phyloP scores from a whole-genome alignment of 2,888 invertebrate genomes.

The Aelia acuminata region DNA sequence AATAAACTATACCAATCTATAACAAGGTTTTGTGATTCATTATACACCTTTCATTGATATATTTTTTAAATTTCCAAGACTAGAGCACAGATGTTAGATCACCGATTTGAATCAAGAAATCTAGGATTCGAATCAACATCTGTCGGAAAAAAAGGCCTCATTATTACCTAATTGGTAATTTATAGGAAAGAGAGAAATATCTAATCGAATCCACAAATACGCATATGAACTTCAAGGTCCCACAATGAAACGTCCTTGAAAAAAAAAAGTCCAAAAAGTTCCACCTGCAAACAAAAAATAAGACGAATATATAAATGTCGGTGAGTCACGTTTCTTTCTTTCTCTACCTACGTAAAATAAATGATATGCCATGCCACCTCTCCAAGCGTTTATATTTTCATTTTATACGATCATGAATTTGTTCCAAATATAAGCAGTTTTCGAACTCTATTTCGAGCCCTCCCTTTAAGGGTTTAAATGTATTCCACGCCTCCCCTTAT shows the following conservation, averaged over 20 bases:
- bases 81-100: too few relatives aligned
- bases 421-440: too few relatives aligned
- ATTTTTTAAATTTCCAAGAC: too few relatives aligned
- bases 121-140: too few relatives aligned
- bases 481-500: too few relatives aligned
- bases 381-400: background rate
- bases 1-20: background rate
- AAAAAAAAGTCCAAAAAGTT: background rate
- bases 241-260: background rate
- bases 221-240: background rate
- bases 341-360: background rate
- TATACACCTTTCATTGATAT: background rate
- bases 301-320: background rate
- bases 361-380: background rate
- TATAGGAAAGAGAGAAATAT: background rate
- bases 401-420: too few relatives aligned
- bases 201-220: background rate
- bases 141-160: background rate
- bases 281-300: background rate
- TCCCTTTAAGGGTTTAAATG: too few relatives aligned
- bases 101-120: too few relatives aligned
- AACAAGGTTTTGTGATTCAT: background rate
- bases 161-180: background rate
- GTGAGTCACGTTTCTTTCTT: background rate
- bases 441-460: too few relatives aligned